Conservation (phyloP, 2,888 invertebrate species). For the Pseudanteris insignis region DNA sequence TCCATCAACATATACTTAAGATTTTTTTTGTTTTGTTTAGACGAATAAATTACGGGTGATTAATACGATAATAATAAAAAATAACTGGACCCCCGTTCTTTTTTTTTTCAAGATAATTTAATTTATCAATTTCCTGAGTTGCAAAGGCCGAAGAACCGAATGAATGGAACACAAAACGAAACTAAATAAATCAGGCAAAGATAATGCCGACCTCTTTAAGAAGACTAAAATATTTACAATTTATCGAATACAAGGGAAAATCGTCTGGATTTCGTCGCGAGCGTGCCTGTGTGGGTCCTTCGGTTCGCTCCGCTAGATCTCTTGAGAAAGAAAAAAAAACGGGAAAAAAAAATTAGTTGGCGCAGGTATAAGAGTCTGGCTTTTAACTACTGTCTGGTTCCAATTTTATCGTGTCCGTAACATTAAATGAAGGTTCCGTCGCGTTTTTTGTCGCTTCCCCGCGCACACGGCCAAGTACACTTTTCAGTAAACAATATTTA, state of each 20-base stretch:
- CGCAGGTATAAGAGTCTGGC: conserved; percentile 20
- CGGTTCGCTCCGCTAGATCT: neutral
- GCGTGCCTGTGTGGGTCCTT: neutral
- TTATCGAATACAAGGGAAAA: conserved; percentile 17
- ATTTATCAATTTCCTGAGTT: too few relatives aligned
- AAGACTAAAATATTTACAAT: conserved; percentile 15
- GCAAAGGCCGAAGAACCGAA: neutral
- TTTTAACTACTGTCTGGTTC: conserved; percentile 24
- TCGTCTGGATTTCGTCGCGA: conserved; percentile 3
- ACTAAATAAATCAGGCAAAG: conserved; percentile 10
- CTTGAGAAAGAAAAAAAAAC: neutral
- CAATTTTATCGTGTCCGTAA: conserved; percentile 10
- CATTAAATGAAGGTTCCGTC: conserved; percentile 16
- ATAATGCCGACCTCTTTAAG: conserved; percentile 9
- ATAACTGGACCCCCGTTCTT: too few relatives aligned
- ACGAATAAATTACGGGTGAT: too few relatives aligned
- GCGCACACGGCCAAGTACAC: neutral
- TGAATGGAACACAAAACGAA: neutral
- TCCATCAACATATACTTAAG: too few relatives aligned
- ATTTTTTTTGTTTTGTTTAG: too few relatives aligned
- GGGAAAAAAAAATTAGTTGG: neutral
- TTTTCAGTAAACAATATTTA: conserved; percentile 21
- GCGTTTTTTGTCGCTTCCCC: conserved; percentile 10
- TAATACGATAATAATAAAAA: too few relatives aligned
- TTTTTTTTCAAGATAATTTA: too few relatives aligned